Evolutionary conservation across 2,888 invertebrate genomes (phyloP), one percentile per base, ranked within the genome.

Genomic region (Drosophila trichaetosa): DNA sequence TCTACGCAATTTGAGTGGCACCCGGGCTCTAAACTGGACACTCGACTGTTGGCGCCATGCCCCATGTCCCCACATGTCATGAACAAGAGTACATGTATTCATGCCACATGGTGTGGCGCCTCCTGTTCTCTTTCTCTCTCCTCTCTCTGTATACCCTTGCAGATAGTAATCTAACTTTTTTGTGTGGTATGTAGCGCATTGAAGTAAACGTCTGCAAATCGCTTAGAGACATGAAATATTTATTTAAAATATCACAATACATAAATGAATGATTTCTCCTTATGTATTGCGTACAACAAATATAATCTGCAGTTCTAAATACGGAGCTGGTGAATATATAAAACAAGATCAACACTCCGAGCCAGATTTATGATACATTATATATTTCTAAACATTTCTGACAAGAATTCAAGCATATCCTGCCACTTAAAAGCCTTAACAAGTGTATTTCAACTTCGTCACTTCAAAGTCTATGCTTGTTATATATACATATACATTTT

Each of bases 21-120:
- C 56, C 33, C 48, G 33, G 51, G 11, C 31, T 64, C 79, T 65
- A 63, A 73, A 59, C 24, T 40, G 61, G 59, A 73, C 68, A 69
- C 63, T 69, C 58, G 24, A 54, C 36, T 63, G 65, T 66, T 75
- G 80, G 79, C 79, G 79, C 71, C 78, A 79, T 68, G 68, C 34
- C 29, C 56, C 59, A 62, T 69, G 74, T 54, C 42, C 31, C 63
- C 63, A 40, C 40, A 68, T 73, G 79, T 73, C 72, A 79, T 71
- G 70, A 72, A 7, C 52, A 63, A 21, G 38, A 57, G 56, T 68
- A 57, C 65, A 31, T 61, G 46, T 57, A 56, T 33, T 34, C 56
- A 56, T 38, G 7, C 27, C 27, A 56, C 54, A 52, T 69, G 61
- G 53, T 75, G 64, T 51, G 49, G 18, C 57, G 24, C 13, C 54